Evolutionary conservation across 1,140 invertebrate genomes (phyloP).

Genomic region (Vanessa atalanta): DNA sequence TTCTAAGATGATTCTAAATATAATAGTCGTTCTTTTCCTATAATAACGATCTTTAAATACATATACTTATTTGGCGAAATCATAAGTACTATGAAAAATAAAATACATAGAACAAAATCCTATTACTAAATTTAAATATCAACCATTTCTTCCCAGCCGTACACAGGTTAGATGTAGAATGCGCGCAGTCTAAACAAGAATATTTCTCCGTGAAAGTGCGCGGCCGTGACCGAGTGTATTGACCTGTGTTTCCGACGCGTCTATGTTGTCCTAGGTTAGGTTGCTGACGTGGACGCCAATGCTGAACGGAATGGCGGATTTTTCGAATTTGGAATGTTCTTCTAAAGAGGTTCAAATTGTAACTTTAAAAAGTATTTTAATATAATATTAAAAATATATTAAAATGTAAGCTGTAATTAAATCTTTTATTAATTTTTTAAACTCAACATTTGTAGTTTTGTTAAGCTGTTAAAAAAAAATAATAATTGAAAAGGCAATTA

Average conservation of each 20-base stretch:
- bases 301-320: conserved; percentile 14
- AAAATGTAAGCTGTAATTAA: too few relatives aligned
- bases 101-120: neutral
- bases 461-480: too few relatives aligned
- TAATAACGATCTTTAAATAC: too few relatives aligned
- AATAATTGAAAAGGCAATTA: too few relatives aligned
- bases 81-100: neutral
- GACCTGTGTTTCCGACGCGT: conserved; percentile 69
- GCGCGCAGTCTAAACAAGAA: conserved; percentile 66
- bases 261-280: conserved; percentile 77
- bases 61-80: neutral
- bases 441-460: too few relatives aligned
- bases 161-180: conserved; percentile 55
- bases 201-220: conserved; percentile 68
- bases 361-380: neutral
- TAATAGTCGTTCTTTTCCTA: too few relatives aligned
- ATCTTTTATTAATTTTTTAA: too few relatives aligned
- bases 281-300: conserved; percentile 57
- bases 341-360: neutral
- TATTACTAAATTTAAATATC: conserved; percentile 16
- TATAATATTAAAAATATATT: too few relatives aligned
- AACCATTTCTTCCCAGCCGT: conserved; percentile 22
- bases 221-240: conserved; percentile 75
- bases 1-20: too few relatives aligned
- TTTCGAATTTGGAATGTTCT: conserved; percentile 15